phyloP scores from a whole-genome alignment of 2,113 vertebrate genomes.

The Taxidea taxus region DNA sequence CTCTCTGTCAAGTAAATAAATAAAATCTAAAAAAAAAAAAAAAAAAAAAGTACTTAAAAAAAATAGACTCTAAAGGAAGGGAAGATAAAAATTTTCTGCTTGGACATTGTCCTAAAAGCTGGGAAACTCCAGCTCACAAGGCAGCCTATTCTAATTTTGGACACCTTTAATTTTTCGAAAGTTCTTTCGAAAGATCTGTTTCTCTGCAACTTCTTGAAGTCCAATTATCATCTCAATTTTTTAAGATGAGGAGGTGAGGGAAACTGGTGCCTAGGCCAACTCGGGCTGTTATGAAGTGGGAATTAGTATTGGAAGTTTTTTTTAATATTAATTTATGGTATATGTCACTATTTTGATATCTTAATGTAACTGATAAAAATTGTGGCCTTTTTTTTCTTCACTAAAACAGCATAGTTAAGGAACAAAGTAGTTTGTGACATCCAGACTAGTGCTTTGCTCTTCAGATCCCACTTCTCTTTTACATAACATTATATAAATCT shows the following conservation, averaged over 20 bases:
- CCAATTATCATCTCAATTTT: not conserved
- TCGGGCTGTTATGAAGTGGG: not conserved
- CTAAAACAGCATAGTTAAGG: not conserved
- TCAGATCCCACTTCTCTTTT: not conserved
- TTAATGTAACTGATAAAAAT: not conserved
- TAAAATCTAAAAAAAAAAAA: no score
- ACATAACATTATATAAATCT: not conserved
- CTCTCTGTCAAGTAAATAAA: no score
- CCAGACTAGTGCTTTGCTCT: not conserved
- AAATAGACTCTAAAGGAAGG: not conserved
- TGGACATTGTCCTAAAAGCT: not conserved
- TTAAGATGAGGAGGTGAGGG: not conserved
- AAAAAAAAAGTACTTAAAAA: not conserved
- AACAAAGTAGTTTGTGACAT: not conserved
- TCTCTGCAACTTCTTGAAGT: not conserved
- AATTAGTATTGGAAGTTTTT: not conserved
- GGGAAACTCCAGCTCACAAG: not conserved
- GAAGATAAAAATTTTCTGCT: not conserved
- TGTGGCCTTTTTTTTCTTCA: not conserved
- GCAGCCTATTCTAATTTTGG: not conserved
- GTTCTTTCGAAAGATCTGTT: not conserved
- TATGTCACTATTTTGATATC: not conserved
- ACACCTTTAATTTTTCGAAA: not conserved
- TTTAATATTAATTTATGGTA: not conserved
- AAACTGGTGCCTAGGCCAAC: not conserved